These are phyloP conservation scores for Coluber constrictor DNA, from an alignment of 2,797 vertebrate genomes.

Conservation along the genomic window DNA sequence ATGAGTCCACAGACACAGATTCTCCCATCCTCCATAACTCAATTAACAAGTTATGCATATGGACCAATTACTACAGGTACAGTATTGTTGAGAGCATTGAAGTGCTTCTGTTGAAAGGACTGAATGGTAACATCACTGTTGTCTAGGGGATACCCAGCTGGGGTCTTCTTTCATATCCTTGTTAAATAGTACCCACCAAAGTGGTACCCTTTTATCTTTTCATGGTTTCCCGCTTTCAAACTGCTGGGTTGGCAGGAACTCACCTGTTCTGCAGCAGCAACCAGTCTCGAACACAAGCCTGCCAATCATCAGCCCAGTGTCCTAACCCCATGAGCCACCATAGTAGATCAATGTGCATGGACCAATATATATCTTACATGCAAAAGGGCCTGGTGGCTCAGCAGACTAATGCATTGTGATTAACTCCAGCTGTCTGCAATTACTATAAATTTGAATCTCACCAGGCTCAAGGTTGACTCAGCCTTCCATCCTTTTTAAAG, in stretches of 20 bases:
- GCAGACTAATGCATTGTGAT: no score
- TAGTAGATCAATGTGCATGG: neutral
- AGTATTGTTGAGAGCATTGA: neutral
- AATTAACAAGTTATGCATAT: neutral
- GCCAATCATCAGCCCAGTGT: neutral
- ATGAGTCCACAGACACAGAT: neutral
- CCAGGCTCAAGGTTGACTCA: no score
- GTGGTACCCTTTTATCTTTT: neutral
- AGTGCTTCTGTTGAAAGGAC: neutral
- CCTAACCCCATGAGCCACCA: neutral
- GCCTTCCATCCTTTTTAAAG: no score
- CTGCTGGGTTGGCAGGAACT: neutral
- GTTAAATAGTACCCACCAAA: neutral
- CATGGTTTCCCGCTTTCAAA: neutral
- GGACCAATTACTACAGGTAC: neutral
- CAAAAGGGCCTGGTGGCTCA: no score
- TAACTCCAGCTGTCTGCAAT: no score
- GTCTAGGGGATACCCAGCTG: neutral
- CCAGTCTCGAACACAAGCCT: neutral
- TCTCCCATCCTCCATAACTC: neutral
- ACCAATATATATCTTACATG: neutral
- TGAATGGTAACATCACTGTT: no score
- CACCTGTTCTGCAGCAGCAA: neutral
- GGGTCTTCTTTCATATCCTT: neutral
- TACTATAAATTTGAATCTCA: no score